phyloP scores from a whole-genome alignment of 2,113 vertebrate genomes.

The Alexandromys fortis region DNA sequence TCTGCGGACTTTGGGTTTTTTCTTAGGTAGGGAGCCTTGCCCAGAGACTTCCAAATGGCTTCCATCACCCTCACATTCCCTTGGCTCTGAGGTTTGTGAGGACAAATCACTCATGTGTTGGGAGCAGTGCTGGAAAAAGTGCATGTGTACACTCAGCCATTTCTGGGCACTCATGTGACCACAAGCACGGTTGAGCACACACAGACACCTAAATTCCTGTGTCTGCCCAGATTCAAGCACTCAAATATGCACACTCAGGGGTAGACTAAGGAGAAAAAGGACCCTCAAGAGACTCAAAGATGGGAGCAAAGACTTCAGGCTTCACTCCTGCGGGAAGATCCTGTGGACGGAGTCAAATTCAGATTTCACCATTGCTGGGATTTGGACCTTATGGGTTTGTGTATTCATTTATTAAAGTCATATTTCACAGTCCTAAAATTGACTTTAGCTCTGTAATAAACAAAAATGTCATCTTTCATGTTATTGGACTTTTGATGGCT shows the following conservation, averaged over 20 bases:
- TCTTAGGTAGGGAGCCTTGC: background rate
- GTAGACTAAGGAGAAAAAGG: background rate
- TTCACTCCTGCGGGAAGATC: background rate
- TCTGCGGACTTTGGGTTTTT: accelerated
- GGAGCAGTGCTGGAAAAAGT: background rate
- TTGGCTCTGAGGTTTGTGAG: background rate
- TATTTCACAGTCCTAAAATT: slow-evolving; percentile 68
- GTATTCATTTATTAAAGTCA: slow-evolving; percentile 74
- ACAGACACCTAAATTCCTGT: too few relatives aligned
- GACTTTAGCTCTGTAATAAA: slow-evolving; percentile 53
- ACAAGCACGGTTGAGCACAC: background rate
- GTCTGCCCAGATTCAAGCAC: background rate
- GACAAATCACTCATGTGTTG: background rate
- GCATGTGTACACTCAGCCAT: background rate
- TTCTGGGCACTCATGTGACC: background rate
- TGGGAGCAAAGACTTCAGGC: background rate
- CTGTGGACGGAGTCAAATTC: slow-evolving; percentile 11
- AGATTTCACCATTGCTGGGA: background rate
- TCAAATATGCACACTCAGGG: too few relatives aligned
- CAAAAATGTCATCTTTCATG: slow-evolving; percentile 49
- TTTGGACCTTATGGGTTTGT: slow-evolving; percentile 27
- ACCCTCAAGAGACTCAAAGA: background rate
- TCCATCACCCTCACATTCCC: background rate
- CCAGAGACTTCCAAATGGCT: background rate
- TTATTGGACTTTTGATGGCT: background rate